Conservation (phyloP, 2,113 vertebrate genomes). For the Heteronetta atricapilla region DNA sequence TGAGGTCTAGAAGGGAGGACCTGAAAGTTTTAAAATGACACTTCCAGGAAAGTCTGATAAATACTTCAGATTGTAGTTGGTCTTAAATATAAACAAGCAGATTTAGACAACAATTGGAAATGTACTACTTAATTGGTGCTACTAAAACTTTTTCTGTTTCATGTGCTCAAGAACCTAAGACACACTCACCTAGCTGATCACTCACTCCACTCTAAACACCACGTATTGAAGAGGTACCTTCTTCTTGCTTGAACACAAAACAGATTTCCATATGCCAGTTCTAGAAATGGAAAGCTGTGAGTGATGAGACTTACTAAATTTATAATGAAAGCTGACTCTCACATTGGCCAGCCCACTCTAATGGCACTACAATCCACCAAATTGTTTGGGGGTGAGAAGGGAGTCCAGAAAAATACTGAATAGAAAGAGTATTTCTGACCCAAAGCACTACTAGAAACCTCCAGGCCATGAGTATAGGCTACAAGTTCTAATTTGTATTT, state of each 20-base stretch:
- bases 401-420: not conserved
- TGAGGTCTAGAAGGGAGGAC: not conserved
- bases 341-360: not conserved
- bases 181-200: not conserved
- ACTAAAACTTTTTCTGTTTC: not conserved
- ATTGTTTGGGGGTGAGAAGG: not conserved
- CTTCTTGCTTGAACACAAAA: not conserved
- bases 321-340: not conserved
- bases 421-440: not conserved
- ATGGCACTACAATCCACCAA: not conserved
- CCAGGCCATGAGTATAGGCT: not conserved
- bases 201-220: not conserved
- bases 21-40: not conserved
- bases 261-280: not conserved
- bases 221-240: not conserved
- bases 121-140: not conserved
- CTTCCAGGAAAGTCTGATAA: not conserved
- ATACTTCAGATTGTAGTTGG: not conserved
- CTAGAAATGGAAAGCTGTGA: not conserved
- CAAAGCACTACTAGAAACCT: not conserved
- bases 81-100: not conserved
- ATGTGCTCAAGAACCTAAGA: not conserved
- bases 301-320: not conserved
- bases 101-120: not conserved
- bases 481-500: not conserved